Evolutionary conservation across 2,888 invertebrate genomes (phyloP), one percentile per base, ranked within the genome.

Genomic region (Allacma fusca): DNA sequence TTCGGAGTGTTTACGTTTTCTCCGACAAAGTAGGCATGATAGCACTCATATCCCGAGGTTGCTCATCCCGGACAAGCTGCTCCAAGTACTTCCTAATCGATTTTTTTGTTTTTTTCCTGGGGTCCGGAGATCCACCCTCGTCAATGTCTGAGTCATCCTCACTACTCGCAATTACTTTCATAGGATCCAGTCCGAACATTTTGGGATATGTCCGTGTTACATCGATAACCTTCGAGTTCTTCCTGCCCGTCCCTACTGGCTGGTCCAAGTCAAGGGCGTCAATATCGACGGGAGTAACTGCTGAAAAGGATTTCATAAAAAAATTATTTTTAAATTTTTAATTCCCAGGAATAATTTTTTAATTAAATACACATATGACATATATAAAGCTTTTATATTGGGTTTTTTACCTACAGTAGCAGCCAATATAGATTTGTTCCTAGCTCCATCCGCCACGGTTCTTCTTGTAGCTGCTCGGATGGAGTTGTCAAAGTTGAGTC

Each of bases 161-260:
- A 21, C 76, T 75, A 26, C 75, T 79, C 0, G 69, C 75, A 23
- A 73, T 65, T 19, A 71, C 68, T 28, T 64, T 50, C 76, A 74
- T 76, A 13, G 76, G 76, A 44, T 79, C 76, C n/a, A 79, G 65
- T 16, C 79, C 79, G 28, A 79, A 79, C 74, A 79, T 73, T 76
- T 76, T 76, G 1, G 68, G 73, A 34, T 69, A 62, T 1, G 62
- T 44, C 34, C 64, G 28, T 0, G 79, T 79, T 34, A 76, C 29
- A 40, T 79, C 76, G 29, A 77, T 65, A 16, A 70, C 44, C 43
- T 24, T 26, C 4, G 64, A 43, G 1, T 64, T n/a, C 43, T 40
- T 76, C n/a, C 64, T 74, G 1, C 21, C 5, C 21, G n/a, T n/a
- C n/a, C n/a, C n/a, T n/a, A n/a, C n/a, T n/a, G n/a, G n/a, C n/a